Percentiles rank a stretch among this genome's conserved stretches.
phyloP scores from a whole-genome alignment of 1,140 invertebrate species.

The Chrysopa pallens region DNA sequence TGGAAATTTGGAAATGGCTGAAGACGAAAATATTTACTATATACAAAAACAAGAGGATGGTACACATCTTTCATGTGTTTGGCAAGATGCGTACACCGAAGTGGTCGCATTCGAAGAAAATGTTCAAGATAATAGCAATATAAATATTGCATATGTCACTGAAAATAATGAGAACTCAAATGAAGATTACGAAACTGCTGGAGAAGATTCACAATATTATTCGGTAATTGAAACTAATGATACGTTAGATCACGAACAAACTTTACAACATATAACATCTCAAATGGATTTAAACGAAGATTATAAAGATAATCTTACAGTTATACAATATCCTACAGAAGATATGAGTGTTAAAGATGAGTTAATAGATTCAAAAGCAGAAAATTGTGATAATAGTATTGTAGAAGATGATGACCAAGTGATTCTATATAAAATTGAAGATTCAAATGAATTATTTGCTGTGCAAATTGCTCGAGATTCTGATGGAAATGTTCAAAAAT shows the following conservation, averaged over 20 bases:
- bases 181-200: neutral
- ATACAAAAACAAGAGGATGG: no score
- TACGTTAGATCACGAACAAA: neutral
- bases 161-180: neutral
- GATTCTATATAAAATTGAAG: constrained; percentile 1
- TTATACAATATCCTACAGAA: neutral
- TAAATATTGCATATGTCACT: neutral
- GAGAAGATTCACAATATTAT: neutral
- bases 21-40: no score
- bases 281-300: neutral
- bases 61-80: neutral
- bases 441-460: constrained; percentile 3
- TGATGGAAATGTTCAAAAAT: constrained; percentile 5
- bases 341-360: neutral
- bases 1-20: no score
- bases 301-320: neutral
- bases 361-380: neutral
- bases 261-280: neutral
- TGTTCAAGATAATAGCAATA: neutral
- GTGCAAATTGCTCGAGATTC: constrained; percentile 4
- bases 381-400: neutral
- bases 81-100: neutral
- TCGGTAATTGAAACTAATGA: neutral
- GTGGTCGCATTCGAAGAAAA: neutral
- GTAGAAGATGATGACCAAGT: neutral